Evolutionary conservation across 2,113 vertebrate genomes (phyloP), one percentile per base, ranked within the genome.

Genomic region (Tragelaphus scriptus): DNA sequence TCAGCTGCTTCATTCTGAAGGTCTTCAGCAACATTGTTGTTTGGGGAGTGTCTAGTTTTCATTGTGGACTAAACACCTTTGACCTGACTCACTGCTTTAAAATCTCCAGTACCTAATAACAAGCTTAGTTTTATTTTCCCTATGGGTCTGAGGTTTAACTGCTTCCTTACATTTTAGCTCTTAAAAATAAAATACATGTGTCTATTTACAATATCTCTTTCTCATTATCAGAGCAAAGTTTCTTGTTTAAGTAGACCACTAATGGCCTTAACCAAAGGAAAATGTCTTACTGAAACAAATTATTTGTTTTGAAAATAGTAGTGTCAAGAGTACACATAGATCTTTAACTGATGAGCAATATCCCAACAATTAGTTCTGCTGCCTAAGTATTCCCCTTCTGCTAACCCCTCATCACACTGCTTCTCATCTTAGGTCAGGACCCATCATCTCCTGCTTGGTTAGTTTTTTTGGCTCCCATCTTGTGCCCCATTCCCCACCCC

Each of bases 211-310:
- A 36, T 77, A 85, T 95, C 17, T 91, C 14, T 14, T 87, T 90
- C 5, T 95, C 55, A 82, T 89, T 65, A 55, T 81, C 88, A 68
- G 36, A 97, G 51, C 51, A 51, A 61, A 93, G 16, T 49, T 89
- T 56, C 36, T 89, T 89, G 30, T 91, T 95, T 97, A 97, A 93
- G 93, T 96, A 95, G 91, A 93, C 6, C 14, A 68, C 40, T 91
- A 96, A 97, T 77, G 28, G 3, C 23, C 12, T 94, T 85, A 97
- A 80, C 14, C 68, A 95, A 91, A 82, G 28, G 56, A 92, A 90
- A 77, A 23, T 14, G 55, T 61, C n/a, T 71, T 65, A 86, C 32
- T 93, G 53, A 95, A 97, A 91, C 89, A 94, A 44, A 71, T 71
- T 11, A 82, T 91, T 96, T 96, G 30, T 90, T 71, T 85, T 59